Percentiles rank a stretch among this genome's conserved stretches.
phyloP scores from a whole-genome alignment of 2,888 invertebrate genomes.

The Lithophane ornitopus region DNA sequence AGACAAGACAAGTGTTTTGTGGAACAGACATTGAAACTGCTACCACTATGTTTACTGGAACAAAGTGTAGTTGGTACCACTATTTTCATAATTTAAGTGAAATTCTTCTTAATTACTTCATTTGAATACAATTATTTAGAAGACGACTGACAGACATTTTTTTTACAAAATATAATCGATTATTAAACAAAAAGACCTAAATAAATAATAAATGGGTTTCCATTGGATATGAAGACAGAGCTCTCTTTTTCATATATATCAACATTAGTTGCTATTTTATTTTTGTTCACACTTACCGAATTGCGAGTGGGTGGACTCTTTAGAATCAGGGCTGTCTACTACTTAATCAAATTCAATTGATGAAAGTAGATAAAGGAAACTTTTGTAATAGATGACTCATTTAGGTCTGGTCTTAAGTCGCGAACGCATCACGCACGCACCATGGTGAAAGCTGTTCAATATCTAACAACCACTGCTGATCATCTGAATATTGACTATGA shows the following conservation, averaged over 20 bases:
- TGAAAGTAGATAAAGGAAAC: slow-evolving; percentile 2
- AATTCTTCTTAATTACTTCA: neutral
- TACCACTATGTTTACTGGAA: neutral
- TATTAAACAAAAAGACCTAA: neutral
- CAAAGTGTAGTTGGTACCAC: neutral
- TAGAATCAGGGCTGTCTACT: slow-evolving; percentile 49
- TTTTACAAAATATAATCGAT: neutral
- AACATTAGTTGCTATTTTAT: slow-evolving; percentile 56
- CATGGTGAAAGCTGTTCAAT: neutral
- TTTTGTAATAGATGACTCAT: neutral
- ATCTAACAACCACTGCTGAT: neutral
- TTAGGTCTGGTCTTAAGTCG: neutral
- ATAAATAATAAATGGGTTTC: neutral
- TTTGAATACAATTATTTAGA: neutral
- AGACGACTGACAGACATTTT: neutral
- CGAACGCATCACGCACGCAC: neutral
- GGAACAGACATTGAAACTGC: slow-evolving; percentile 10
- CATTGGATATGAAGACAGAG: slow-evolving; percentile 26
- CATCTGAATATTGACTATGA: neutral
- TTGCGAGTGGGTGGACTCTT: slow-evolving; percentile 55
- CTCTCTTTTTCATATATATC: slow-evolving; percentile 8
- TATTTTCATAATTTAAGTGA: neutral
- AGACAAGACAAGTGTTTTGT: slow-evolving; percentile 33
- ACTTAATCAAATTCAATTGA: slow-evolving; percentile 14
- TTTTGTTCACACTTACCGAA: slow-evolving; percentile 49